Percentiles rank a stretch among this genome's conserved stretches.
phyloP scores from a whole-genome alignment of 1,140 invertebrate genomes.

The Hormaphis cornu region DNA sequence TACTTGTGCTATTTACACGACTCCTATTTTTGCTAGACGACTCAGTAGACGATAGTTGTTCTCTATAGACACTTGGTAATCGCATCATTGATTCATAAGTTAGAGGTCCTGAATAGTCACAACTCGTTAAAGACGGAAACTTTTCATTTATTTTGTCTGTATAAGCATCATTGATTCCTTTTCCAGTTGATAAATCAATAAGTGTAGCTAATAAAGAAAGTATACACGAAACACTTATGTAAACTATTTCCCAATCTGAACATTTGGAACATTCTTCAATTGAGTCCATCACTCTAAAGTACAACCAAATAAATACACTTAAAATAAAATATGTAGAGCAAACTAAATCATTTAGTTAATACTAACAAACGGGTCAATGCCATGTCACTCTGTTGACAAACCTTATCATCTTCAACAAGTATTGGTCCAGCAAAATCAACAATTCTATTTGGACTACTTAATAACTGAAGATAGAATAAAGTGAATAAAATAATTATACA shows the following conservation, averaged over 20 bases:
- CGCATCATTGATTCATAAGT: slow-evolving; percentile 75
- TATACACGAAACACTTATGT: slow-evolving; percentile 73
- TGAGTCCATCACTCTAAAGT: slow-evolving; percentile 73
- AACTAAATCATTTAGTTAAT: slow-evolving; percentile 1
- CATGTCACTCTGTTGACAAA: slow-evolving; percentile 73
- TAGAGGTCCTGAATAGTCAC: slow-evolving; percentile 71
- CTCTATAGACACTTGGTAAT: slow-evolving; percentile 65
- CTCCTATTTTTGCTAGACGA: slow-evolving; percentile 11
- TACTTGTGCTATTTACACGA: slow-evolving; percentile 30
- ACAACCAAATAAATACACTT: slow-evolving; percentile 38
- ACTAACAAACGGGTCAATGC: slow-evolving; percentile 77
- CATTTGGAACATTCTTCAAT: slow-evolving; percentile 72
- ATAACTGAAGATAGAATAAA: slow-evolving; percentile 43
- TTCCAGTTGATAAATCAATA: slow-evolving; percentile 64
- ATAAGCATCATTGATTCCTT: slow-evolving; percentile 49
- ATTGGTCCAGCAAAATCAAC: slow-evolving; percentile 61
- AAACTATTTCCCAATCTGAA: slow-evolving; percentile 58
- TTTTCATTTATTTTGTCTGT: slow-evolving; percentile 58
- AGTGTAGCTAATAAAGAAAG: slow-evolving; percentile 71
- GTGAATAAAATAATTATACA: background rate
- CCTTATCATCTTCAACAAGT: slow-evolving; percentile 61
- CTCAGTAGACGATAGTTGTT: slow-evolving; percentile 35
- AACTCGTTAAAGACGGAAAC: slow-evolving; percentile 63
- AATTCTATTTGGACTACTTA: slow-evolving; percentile 59
- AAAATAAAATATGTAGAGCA: background rate